phyloP scores from a whole-genome alignment of 2,888 invertebrate species.

The Sinelater perroti region DNA sequence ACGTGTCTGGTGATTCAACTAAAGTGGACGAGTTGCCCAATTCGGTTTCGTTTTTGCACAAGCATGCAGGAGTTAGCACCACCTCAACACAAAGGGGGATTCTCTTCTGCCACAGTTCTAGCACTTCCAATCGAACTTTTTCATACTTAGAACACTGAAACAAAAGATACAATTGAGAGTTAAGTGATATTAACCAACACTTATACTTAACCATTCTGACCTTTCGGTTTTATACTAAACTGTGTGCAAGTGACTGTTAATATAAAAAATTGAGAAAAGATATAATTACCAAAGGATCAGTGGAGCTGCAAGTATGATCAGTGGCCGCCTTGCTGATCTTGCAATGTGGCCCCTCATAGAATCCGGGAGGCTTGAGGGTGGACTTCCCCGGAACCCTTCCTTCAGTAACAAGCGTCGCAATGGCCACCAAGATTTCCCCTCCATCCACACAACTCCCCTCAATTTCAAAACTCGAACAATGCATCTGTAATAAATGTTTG shows the following conservation, averaged over 20 bases:
- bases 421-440: conserved; percentile 57
- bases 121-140: conserved; percentile 64
- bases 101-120: conserved; percentile 74
- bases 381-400: conserved; percentile 59
- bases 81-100: conserved; percentile 85
- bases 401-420: conserved; percentile 59
- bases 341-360: conserved; percentile 76
- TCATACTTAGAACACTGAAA: conserved; percentile 67
- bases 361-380: conserved; percentile 63
- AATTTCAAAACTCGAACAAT: conserved; percentile 56
- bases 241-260: too few species aligned
- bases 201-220: too few species aligned
- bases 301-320: conserved; percentile 63
- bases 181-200: too few species aligned
- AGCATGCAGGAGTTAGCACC: conserved; percentile 77
- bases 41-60: conserved; percentile 57
- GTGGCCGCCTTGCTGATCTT: conserved; percentile 59
- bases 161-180: too few species aligned
- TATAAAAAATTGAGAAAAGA: too few species aligned
- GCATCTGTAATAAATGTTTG: conserved; percentile 56
- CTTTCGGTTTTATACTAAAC: too few species aligned
- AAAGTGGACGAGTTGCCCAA: conserved; percentile 51
- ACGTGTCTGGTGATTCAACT: conserved; percentile 62
- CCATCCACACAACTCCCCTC: conserved; percentile 48
- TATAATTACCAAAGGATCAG: conserved; percentile 63